Evolutionary conservation across 2,113 vertebrate genomes (phyloP), one percentile per base, ranked within the genome.

Genomic region (Corythornis madagascariensis): DNA sequence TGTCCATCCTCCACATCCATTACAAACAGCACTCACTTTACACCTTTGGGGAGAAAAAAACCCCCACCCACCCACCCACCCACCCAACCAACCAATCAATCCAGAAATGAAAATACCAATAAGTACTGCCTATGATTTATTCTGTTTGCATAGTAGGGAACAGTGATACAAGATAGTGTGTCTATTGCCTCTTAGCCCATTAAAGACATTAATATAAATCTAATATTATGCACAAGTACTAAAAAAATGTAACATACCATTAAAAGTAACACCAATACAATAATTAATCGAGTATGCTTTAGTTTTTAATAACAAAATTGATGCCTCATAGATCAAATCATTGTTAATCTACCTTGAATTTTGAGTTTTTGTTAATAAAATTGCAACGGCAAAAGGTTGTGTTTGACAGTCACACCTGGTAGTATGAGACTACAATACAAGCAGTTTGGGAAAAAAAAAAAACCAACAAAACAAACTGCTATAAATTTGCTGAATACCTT

Each of bases 401-500:
- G 85, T 88, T 71, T 71, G 40, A 63, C 29, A 92, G 59, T 57
- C 91, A 52, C 35, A 66, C 83, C 67, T 53, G 61, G 67, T 55
- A 93, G 78, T 25, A 33, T n/a, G 72, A 61, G 73, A 53, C 63
- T 76, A 63, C 66, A 74, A 93, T 94, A 94, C 92, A 75, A 91
- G 90, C 74, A 85, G 48, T 86, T 88, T 50, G 56, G 40, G 22
- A 17, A 3, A 8, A 67, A 48, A 75, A 60, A 64, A 33, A 10
- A 22, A 40, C 25, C 17, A 42, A 16, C 55, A 16, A 11, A 47
- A 47, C 21, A 50, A 15, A 55, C 38, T 75, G 64, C 71, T 70
- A 90, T 81, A 73, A 60, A 74, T 52, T 90, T 63, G 70, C 96
- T 86, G 50, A 38, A 95, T 94, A 87, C 77, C 89, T 96, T 85